Conservation (phyloP, 2,888 invertebrate species). For the Eristalinus aeneus region DNA sequence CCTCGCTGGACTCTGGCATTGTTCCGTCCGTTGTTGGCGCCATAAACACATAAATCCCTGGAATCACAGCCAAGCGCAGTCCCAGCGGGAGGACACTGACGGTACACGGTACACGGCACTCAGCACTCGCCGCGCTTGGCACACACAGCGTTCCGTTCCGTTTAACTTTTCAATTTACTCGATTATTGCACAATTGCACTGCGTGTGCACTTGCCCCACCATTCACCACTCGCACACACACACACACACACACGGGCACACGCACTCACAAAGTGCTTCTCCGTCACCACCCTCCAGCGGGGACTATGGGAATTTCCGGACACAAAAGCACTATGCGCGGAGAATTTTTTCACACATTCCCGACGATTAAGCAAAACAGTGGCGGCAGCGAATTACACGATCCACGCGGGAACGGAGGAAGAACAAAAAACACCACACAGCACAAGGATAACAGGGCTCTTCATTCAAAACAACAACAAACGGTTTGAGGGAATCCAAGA, state of each 20-base stretch:
- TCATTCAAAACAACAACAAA: neutral
- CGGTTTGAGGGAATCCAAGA: neutral
- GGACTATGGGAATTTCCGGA: constrained; percentile 21
- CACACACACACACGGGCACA: neutral
- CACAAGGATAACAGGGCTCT: neutral
- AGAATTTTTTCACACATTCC: neutral
- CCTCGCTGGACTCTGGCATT: constrained; percentile 19
- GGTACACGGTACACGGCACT: too few species aligned
- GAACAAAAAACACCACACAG: neutral
- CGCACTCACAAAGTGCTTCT: neutral
- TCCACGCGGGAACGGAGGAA: too few species aligned
- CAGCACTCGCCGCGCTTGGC: neutral
- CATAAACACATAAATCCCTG: constrained; percentile 64
- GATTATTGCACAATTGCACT: constrained; percentile 46
- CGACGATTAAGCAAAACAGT: neutral
- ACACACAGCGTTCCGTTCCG: constrained; percentile 8
- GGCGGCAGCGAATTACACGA: constrained; percentile 4
- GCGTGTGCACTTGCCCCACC: constrained; percentile 11
- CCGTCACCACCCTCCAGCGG: neutral
- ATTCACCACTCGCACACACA: constrained; percentile 4
- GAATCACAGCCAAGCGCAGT: constrained; percentile 11
- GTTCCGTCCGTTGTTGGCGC: constrained; percentile 56
- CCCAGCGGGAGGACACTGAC: too few species aligned
- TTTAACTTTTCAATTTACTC: constrained; percentile 59
- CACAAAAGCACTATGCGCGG: neutral